Conservation (phyloP, 2,888 invertebrate species). For the Gasteruption jaculator region DNA sequence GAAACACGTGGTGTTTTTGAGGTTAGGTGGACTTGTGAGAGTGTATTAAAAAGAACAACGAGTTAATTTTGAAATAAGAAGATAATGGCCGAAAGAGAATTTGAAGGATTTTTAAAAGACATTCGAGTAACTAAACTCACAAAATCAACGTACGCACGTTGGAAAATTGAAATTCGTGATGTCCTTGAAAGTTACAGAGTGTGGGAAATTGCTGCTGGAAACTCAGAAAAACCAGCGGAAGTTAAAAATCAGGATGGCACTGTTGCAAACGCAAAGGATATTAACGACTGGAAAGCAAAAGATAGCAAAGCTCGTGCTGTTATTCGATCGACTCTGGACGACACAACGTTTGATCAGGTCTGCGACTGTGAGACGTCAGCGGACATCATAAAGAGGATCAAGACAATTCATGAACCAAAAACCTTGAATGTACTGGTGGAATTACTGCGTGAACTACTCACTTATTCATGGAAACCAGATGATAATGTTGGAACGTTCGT, state of each 20-base stretch:
- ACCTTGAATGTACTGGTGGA: constrained; percentile 13
- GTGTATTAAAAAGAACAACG: too few species aligned
- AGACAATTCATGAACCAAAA: constrained; percentile 4
- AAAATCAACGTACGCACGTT: constrained; percentile 9
- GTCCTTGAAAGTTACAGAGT: constrained; percentile 13
- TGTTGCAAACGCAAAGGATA: constrained; percentile 3
- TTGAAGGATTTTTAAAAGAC: too few species aligned
- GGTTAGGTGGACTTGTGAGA: too few species aligned
- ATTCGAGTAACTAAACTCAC: constrained; percentile 11
- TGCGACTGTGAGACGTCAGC: constrained; percentile 12
- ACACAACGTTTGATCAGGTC: constrained; percentile 14
- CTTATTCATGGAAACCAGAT: constrained; percentile 8
- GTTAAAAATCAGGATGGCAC: background rate
- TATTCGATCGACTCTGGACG: constrained; percentile 13
- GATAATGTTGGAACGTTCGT: constrained; percentile 15
- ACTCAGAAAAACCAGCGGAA: constrained; percentile 7
- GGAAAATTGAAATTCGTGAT: constrained; percentile 16
- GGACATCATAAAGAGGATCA: constrained; percentile 15
- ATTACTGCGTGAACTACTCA: constrained; percentile 5
- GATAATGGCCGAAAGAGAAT: too few species aligned
- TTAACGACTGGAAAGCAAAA: constrained; percentile 12
- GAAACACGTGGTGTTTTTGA: too few species aligned
- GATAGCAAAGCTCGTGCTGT: constrained; percentile 14
- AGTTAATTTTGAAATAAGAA: too few species aligned
- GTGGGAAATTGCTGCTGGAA: constrained; percentile 12